Evolutionary conservation across 1,140 invertebrate species (phyloP).

Genomic region (Euwallacea fornicatus): DNA sequence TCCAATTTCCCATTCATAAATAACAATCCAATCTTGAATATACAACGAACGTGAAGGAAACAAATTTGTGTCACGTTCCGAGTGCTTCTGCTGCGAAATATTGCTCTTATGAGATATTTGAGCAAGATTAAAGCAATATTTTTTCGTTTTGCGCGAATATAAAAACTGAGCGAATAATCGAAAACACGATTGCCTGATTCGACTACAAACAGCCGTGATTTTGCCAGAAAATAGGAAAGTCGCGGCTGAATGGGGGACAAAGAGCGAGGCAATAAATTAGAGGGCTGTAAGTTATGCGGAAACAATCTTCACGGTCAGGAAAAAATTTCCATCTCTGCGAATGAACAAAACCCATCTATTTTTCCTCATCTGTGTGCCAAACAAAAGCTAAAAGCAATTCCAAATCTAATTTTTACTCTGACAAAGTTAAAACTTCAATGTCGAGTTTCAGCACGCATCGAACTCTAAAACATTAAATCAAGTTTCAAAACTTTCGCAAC

Average conservation of each 20-base stretch:
- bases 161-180: constrained; percentile 1
- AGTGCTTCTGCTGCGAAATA: constrained; percentile 24
- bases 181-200: constrained; percentile 1
- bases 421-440: constrained; percentile 34
- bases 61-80: constrained; percentile 29
- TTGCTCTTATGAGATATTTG: constrained; percentile 24
- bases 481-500: constrained; percentile 35
- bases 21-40: constrained; percentile 27
- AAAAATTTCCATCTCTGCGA: neutral
- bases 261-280: too few relatives aligned
- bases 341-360: constrained; percentile 16
- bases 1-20: constrained; percentile 27
- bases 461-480: constrained; percentile 39
- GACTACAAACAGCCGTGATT: neutral
- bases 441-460: constrained; percentile 35
- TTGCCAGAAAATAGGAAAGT: neutral
- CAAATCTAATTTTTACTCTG: constrained; percentile 35
- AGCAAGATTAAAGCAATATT: constrained; percentile 24
- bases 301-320: constrained; percentile 2
- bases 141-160: constrained; percentile 21
- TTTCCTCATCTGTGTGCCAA: constrained; percentile 13
- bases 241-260: neutral
- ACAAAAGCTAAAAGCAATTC: constrained; percentile 32
- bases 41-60: constrained; percentile 21
- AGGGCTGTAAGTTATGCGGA: neutral